These are phyloP conservation scores for Ptilorrhoa leucosticta DNA, from an alignment of 2,113 vertebrate species.

Conservation along the genomic window DNA sequence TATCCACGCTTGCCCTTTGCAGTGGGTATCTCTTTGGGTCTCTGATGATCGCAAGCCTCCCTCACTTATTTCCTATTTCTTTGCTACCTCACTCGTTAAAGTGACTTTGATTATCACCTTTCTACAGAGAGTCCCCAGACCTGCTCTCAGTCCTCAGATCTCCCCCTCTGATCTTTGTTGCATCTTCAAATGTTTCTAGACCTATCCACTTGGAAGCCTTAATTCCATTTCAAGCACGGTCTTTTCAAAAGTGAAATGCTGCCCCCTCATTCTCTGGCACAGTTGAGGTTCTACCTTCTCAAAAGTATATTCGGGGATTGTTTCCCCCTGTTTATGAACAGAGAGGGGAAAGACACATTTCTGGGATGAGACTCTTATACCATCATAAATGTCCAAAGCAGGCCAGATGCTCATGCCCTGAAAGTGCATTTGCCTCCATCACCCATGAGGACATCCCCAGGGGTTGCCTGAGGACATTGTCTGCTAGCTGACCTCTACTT, in stretches of 20 bases:
- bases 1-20: not conserved
- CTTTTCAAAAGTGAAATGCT: not conserved
- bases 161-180: not conserved
- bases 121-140: not conserved
- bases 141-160: not conserved
- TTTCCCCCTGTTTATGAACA: not conserved
- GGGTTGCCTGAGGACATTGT: not conserved
- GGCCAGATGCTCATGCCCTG: not conserved
- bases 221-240: not conserved
- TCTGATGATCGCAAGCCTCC: fast-evolving
- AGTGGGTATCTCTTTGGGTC: not conserved
- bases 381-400: not conserved
- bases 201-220: not conserved
- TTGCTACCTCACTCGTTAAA: not conserved
- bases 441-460: not conserved
- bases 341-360: not conserved
- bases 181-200: not conserved
- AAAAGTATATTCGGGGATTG: not conserved
- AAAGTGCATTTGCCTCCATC: not conserved
- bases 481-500: not conserved
- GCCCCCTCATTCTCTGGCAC: not conserved
- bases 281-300: not conserved
- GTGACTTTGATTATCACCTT: not conserved
- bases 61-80: not conserved
- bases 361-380: not conserved